Evolutionary conservation across 2,888 invertebrate genomes (phyloP), one percentile per base, ranked within the genome.

Genomic region (Halictus ligatus): DNA sequence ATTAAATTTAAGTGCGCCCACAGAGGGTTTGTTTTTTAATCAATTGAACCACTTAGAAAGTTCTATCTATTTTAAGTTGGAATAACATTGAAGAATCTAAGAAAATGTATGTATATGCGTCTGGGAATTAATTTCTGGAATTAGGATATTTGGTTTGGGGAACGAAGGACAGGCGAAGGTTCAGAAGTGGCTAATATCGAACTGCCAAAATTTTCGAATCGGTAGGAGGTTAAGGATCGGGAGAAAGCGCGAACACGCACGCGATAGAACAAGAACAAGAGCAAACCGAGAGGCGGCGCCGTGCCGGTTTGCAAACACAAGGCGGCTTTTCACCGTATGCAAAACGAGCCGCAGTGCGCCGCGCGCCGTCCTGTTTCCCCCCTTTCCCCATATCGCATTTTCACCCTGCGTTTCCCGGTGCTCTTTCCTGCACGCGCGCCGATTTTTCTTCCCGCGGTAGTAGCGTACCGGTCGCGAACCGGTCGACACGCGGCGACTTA

Each of bases 241-340:
- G 60, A 75, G 90, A 85, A 89, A 90, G 90, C 85, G 85, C 77
- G 88, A 85, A 83, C 72, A 73, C 48, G 50, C 71, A 54, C 75
- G 67, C 64, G 69, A 35, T 80, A 43, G 75, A 67, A 75, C 67
- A 73, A 83, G 80, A 87, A 86, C 77, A 85, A 81, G 77, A 85
- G 86, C 85, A 81, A 85, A 72, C 78, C 75, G 60, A 76, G 71
- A 43, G 12, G 69, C 43, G 40, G 71, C 71, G 71, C n/a, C 35
- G 43, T n/a, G 71, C n/a, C 35, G 21, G 12, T 75, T 40, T 35
- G 21, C 46, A 54, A 40, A n/a, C n/a, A 58, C 58, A 58, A 58
- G 21, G 58, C 75, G 35, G 83, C 78, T 85, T 84, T 85, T 78
- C 82, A 85, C 15, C 75, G 79, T 77, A 83, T 86, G 84, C 80